Base-by-base conservation (phyloP, 2,797 vertebrate species). In the Erpetoichthys calabaricus region DNA sequence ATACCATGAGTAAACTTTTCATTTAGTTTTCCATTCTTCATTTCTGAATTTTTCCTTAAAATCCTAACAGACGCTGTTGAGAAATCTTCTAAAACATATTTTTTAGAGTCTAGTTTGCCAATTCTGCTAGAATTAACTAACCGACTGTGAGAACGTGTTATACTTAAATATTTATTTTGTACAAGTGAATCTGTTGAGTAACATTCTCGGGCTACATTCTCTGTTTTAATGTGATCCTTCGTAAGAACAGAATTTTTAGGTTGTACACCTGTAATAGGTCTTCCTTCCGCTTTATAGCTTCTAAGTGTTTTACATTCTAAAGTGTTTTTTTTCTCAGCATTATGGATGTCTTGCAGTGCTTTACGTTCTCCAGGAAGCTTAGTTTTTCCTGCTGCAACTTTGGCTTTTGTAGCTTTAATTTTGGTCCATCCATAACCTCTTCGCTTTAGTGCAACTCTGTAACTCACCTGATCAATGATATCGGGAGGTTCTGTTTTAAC, bases 371-470 rank as follows among this genome's bases (percentile, higher is more conserved):
- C 51, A 2, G 68, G 57, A 47, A 65, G 71, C 64, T 80, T 72
- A 56, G 76, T 47, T 59, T 78, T 74, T 1, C 75, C 70, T 49
- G 78, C 44, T 3, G 44, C 44, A 5, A 62, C 76, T 68, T 77
- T 73, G 59, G 80, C 85, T 45, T 81, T 71, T 72, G 82, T 82
- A 66, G 76, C 75, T 66, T 80, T 60, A 66, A 81, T 78, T 44
- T 68, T 73, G 4, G 78, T 74, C 52, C 78, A 4, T 47, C 49
- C 49, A 41, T 3, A 1, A 44, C 59, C 67, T 75, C 51, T 65
- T 64, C 67, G 81, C 60, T 67, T 80, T 1, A 51, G 42, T 4
- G 25, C 25, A 25, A 25, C 25, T 25, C 25, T 25, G 25, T 25
- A 25, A 25, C 44, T 59, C 4, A 65, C 56, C 55, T 68, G 64